Evolutionary conservation across 2,888 invertebrate genomes (phyloP), one percentile per base, ranked within the genome.

Genomic region (Dendrolimus houi): DNA sequence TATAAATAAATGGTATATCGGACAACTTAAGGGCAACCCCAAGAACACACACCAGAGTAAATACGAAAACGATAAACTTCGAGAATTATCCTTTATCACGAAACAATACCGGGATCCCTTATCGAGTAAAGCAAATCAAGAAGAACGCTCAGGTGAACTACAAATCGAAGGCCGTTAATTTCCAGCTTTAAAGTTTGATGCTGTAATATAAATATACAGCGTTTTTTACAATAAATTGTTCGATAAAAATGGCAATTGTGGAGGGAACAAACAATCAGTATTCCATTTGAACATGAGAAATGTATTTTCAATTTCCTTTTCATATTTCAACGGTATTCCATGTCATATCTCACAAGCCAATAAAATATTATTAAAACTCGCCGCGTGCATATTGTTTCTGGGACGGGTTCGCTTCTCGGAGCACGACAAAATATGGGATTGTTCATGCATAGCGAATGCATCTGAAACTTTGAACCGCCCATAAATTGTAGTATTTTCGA

Each of bases 301-400:
- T 67, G 67, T 69, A 65, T 71, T 75, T 71, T 65, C 68, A 68
- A 75, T 74, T 70, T 70, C 65, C 65, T 67, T 65, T 72, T 67
- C 66, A 65, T 70, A 69, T 72, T 70, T 70, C 74, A 69, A 69
- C 70, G 67, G 69, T 71, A 72, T 68, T 69, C 64, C 66, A 71
- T 58, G 56, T 64, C 65, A 69, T 68, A 71, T 69, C 65, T 70
- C 70, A 61, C 61, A 63, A 63, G 58, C 67, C 71, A 70, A 75
- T 79, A 74, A 77, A 77, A 70, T 76, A 73, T 76, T 76, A 73
- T 76, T 73, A 70, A 74, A 74, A 69, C 65, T 69, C 68, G 67
- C 62, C 69, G 70, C 68, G 70, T 74, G 73, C 72, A 75, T 70
- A 72, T 73, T 71, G 66, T 67, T 65, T 63, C 62, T 62, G 57